These are phyloP conservation scores for Drosophila pseudoobscura DNA, from an alignment of 1,140 invertebrate genomes.

Conservation along the genomic window DNA sequence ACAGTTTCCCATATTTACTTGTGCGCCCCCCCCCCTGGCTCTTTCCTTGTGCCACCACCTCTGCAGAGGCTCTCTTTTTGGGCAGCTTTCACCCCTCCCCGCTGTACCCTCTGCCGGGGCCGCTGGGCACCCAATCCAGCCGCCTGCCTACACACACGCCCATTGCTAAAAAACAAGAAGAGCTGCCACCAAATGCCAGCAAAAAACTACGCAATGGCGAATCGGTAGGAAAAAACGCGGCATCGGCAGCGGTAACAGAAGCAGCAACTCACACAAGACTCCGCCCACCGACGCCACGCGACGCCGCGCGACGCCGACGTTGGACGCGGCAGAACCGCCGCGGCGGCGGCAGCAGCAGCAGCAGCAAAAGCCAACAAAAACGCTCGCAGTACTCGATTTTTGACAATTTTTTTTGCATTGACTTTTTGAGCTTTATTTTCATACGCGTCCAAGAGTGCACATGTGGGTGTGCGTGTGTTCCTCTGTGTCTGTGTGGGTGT, in stretches of 20 bases:
- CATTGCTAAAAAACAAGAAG: constrained; percentile 72
- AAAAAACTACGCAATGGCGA: constrained; percentile 78
- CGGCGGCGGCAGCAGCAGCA: constrained; percentile 37
- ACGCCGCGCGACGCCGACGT: constrained; percentile 2
- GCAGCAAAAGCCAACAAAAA: constrained; percentile 32
- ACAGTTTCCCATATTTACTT: constrained; percentile 21
- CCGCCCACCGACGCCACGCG: constrained; percentile 58
- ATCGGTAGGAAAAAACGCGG: constrained; percentile 37
- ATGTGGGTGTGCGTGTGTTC: constrained; percentile 11
- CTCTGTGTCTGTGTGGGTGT: constrained; percentile 5
- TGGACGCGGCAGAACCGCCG: constrained; percentile 18
- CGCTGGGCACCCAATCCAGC: constrained; percentile 57
- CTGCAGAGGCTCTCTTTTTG: not conserved
- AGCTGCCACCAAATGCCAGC: constrained; percentile 58
- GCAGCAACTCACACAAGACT: constrained; percentile 66
- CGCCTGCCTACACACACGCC: constrained; percentile 76
- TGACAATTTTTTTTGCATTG: constrained; percentile 65
- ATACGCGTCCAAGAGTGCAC: constrained; percentile 9
- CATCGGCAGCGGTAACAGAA: constrained; percentile 14
- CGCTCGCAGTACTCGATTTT: constrained; percentile 71
- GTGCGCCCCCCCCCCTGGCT: not conserved
- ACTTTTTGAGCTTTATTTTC: constrained; percentile 74
- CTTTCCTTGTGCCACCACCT: not conserved
- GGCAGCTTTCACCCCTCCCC: not conserved
- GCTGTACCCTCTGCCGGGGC: constrained; percentile 1